Evolutionary conservation across 1,140 invertebrate species (phyloP), one percentile per base, ranked within the genome.

Genomic region (Antheraea pernyi): DNA sequence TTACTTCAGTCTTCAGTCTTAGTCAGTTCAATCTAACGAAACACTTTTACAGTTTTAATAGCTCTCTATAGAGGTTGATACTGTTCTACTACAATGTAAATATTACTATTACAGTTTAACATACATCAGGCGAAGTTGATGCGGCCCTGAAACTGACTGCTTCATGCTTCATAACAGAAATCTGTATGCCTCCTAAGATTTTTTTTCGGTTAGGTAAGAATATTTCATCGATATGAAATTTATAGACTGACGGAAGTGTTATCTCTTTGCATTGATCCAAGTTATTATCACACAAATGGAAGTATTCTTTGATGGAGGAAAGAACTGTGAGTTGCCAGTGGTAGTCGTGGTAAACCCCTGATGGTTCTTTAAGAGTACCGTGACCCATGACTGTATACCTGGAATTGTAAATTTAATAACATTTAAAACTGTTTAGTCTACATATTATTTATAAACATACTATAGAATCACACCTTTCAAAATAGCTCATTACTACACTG

Each of bases 171-270:
- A 65, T 66, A 16, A 90, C 84, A 7, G 80, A 65, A 19, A 91
- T 80, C 48, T 83, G 85, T 5, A 91, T 76, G 0, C 89, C 88
- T 19, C 89, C 86, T 9, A 90, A 72, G n/a, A 91, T 90, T 53
- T 90, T 85, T 18, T 83, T 81, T 65, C 86, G 80, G 61, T 91
- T 91, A 0, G 89, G 89, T 62, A 90, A 72, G 37, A 83, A 91
- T 9, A 91, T 84, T 59, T 89, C 88, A 37, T 87, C 86, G 7
- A 88, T 64, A 64, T 85, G 89, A 42, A 87, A 46, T 66, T 91
- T 91, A 3, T 7, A 69, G 0, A 83, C 70, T 0, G 72, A 61
- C 0, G 72, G 72, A 6, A 90, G 58, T 7, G 77, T 67, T 7
- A 75, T 10, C 53, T 85, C 85, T 9, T 73, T 81, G 66, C 89